Base-by-base conservation (phyloP, 2,797 vertebrate species). In the Lycodopsis pacificus region DNA sequence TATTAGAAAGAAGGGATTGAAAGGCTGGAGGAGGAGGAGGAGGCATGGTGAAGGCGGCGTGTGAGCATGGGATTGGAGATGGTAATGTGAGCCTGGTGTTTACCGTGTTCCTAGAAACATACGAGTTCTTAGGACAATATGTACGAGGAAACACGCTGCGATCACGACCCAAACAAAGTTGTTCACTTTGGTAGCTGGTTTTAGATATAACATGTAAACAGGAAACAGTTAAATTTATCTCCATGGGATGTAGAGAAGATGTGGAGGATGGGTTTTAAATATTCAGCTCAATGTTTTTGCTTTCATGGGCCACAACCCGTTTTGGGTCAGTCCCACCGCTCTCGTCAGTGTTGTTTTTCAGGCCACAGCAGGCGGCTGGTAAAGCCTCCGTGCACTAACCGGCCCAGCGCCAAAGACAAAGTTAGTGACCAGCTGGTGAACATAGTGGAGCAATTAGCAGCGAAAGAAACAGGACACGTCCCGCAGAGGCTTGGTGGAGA, bases 51-150 rank as follows among this genome's bases (percentile, higher is more conserved):
- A 17, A 53, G 19, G 75, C 73, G 65, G 76, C 3, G 78, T 71
- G 51, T 11, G 68, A 74, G 72, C 14, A 15, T 17, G 36, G 70
- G 82, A 61, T 49, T 44, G 61, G 71, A 27, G 73, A 70, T 54
- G 66, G 94, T 92, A 94, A 95, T 32, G 4, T 8, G 93, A 95
- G 89, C 82, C 72, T 65, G 53, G 80, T 94, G 94, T 94, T 95
- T 94, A 93, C 93, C 76, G 63, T 76, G 66, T 80, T 19, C 53
- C 20, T 17, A 63, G 80, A 88, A 91, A 86, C 79, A 80, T 64
- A 88, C 5, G 77, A 76, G 78, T 73, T 77, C 44, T 70, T 20
- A n/a, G 92, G 83, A 94, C 91, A 94, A 87, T 88, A 62, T 91
- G 90, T 94, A 71, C 90, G 0, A 63, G 80, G 85, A 40, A 71